phyloP scores from a whole-genome alignment of 2,113 vertebrate species.

The Deroptyus accipitrinus region DNA sequence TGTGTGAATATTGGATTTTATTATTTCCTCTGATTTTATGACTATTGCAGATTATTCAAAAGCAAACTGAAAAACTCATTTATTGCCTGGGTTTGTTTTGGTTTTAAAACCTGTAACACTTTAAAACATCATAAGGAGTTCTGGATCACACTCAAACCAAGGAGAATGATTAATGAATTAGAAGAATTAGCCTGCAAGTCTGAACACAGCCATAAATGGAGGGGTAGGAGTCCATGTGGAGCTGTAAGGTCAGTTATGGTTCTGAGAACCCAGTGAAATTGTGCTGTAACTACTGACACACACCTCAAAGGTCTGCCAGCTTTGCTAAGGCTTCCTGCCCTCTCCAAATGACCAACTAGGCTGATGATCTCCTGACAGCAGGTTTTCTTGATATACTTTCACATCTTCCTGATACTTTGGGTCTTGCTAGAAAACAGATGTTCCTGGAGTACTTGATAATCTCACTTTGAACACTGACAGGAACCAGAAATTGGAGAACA shows the following conservation, averaged over 20 bases:
- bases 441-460: background rate
- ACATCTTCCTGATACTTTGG: background rate
- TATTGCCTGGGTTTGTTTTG: slow-evolving; percentile 1
- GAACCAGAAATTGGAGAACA: slow-evolving; percentile 13
- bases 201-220: background rate
- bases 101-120: background rate
- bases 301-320: background rate
- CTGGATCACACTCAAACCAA: background rate
- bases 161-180: background rate
- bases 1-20: background rate
- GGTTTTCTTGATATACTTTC: background rate
- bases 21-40: slow-evolving; percentile 44
- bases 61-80: slow-evolving; percentile 1
- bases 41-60: slow-evolving; percentile 20
- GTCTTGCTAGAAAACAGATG: slow-evolving; percentile 50
- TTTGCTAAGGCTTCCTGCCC: background rate
- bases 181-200: background rate
- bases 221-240: background rate
- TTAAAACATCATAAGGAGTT: background rate
- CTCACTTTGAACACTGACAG: background rate
- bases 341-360: background rate
- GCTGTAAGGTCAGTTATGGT: background rate
- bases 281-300: background rate
- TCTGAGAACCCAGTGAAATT: background rate
- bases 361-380: background rate